phyloP scores from a whole-genome alignment of 2,113 vertebrate species.

The Eleginops maclovinus region DNA sequence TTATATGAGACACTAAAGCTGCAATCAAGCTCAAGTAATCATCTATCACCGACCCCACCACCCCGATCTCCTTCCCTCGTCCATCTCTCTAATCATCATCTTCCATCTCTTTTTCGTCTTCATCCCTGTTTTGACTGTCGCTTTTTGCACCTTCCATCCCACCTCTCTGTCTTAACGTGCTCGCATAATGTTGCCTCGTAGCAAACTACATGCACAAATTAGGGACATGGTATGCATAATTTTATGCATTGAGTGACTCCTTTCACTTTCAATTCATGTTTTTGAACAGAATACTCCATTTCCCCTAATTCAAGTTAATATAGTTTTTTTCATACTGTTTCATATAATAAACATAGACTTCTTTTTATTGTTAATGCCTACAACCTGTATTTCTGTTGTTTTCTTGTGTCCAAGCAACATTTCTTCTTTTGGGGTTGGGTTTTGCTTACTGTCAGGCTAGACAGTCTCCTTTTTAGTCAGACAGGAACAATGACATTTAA shows the following conservation, averaged over 20 bases:
- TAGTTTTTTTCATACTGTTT: neutral
- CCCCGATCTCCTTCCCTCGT: neutral
- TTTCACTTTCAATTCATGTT: neutral
- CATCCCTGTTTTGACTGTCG: neutral
- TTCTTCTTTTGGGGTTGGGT: neutral
- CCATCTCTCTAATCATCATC: slow-evolving; percentile 2
- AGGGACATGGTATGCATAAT: neutral
- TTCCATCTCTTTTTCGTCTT: slow-evolving; percentile 6
- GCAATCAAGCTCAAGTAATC: slow-evolving; percentile 37
- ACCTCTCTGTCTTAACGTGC: slow-evolving; percentile 24
- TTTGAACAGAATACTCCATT: neutral
- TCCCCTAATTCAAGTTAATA: neutral
- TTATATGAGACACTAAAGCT: slow-evolving; percentile 37
- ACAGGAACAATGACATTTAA: neutral
- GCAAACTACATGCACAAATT: neutral
- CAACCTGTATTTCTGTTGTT: neutral
- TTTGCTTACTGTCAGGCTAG: neutral
- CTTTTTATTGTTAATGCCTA: neutral
- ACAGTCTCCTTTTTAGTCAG: neutral
- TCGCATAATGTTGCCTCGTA: neutral
- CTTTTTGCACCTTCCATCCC: slow-evolving; percentile 26
- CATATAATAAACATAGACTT: neutral
- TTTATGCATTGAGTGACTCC: neutral
- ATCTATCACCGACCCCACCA: neutral
- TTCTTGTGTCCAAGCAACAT: neutral